phyloP scores from a whole-genome alignment of 2,888 invertebrate genomes.

The Notocelia uddmanniana region DNA sequence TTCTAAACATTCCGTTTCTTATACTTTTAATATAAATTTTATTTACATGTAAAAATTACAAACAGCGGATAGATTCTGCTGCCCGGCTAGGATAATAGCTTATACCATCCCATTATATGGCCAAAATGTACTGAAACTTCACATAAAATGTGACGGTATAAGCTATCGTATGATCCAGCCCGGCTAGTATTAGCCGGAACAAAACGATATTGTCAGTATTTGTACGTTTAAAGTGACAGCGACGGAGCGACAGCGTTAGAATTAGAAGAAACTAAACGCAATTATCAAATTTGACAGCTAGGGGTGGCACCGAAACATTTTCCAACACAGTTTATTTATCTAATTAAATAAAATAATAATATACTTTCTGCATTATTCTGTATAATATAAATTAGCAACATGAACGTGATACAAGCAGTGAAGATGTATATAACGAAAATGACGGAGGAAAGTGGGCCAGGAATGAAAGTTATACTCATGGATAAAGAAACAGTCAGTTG shows the following conservation, averaged over 20 bases:
- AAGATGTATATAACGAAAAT: conserved; percentile 98
- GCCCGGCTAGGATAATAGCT: too few relatives aligned
- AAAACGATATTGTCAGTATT: conserved; percentile 14
- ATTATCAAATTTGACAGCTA: conserved; percentile 43
- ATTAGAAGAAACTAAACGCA: conserved; percentile 43
- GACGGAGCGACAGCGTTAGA: background rate
- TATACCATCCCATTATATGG: too few relatives aligned
- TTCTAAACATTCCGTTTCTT: background rate
- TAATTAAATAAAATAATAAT: conserved; percentile 23
- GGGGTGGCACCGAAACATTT: conserved; percentile 37
- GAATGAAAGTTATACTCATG: conserved; percentile 99
- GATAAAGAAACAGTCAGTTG: conserved; percentile 96
- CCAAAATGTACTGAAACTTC: too few relatives aligned
- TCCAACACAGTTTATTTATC: conserved; percentile 9
- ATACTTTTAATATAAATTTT: too few relatives aligned
- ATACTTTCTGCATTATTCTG: background rate
- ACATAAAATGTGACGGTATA: too few relatives aligned
- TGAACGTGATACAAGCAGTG: conserved; percentile 97
- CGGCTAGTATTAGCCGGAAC: too few relatives aligned
- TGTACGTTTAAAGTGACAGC: background rate
- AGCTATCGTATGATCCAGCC: too few relatives aligned
- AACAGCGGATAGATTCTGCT: too few relatives aligned
- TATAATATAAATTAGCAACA: conserved; percentile 69
- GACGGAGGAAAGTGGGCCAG: conserved; percentile 98
- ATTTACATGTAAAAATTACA: too few relatives aligned